phyloP scores from a whole-genome alignment of 2,797 vertebrate species.

The Schizothorax lantsangensis region DNA sequence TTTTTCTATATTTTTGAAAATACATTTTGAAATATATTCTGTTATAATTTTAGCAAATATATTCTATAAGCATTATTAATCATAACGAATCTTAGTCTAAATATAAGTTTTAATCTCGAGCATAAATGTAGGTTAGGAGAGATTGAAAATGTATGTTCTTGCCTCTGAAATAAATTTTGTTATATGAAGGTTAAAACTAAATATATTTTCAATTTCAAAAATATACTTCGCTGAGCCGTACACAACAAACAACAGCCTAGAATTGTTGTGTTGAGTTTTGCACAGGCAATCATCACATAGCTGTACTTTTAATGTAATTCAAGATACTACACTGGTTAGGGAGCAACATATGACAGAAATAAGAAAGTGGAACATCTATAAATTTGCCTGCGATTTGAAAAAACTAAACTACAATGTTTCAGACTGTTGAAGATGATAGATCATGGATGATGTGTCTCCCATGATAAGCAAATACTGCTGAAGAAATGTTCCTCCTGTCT shows the following conservation, averaged over 20 bases:
- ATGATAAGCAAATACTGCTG: constrained; percentile 13
- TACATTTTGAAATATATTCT: background rate
- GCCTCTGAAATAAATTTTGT: background rate
- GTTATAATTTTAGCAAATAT: background rate
- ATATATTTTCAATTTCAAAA: background rate
- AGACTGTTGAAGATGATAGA: background rate
- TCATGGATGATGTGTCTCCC: background rate
- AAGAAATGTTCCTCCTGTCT: background rate
- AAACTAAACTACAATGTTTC: background rate
- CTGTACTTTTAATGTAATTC: background rate
- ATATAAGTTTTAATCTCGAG: background rate
- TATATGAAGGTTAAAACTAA: background rate
- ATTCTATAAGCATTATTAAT: background rate
- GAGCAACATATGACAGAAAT: background rate
- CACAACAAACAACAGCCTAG: no score
- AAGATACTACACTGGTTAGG: background rate
- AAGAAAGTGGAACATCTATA: background rate
- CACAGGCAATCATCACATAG: no score
- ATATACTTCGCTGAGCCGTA: background rate
- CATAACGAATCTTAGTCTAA: background rate
- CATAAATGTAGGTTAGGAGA: background rate
- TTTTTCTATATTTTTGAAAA: background rate
- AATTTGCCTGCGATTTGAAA: background rate
- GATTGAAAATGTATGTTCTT: background rate
- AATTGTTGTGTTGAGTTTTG: no score